A percentile compares a stretch with the other conserved stretches of the same genome.
Evolutionary conservation across 2,888 invertebrate species (phyloP).

Genomic region (Lymantria dispar): DNA sequence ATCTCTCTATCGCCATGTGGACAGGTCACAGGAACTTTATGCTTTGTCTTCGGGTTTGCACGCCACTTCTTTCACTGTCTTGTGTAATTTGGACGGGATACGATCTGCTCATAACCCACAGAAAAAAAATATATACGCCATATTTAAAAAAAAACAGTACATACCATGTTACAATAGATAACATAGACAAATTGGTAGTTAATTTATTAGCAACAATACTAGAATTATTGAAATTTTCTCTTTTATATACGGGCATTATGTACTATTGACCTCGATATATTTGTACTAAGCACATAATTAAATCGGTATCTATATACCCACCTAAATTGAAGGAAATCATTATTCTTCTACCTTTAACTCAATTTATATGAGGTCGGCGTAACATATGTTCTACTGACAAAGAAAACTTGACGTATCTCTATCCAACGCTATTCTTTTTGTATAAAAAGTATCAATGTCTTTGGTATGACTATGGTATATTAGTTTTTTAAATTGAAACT

Average conservation of each 20-base stretch:
- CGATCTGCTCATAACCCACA: no score
- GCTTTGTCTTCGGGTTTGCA: no score
- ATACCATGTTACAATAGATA: constrained; percentile 1
- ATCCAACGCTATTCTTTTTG: not conserved
- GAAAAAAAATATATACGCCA: no score
- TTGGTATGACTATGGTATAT: no score
- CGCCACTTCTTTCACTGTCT: no score
- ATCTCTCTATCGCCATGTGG: no score
- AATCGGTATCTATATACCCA: not conserved
- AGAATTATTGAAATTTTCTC: constrained; percentile 10
- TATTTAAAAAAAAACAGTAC: not conserved
- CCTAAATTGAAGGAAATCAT: not conserved
- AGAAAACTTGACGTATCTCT: not conserved
- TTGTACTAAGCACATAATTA: not conserved
- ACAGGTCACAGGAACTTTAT: no score
- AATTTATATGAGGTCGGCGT: not conserved
- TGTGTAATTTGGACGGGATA: no score
- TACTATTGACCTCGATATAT: not conserved
- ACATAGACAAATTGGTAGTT: constrained; percentile 1
- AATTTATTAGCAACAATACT: not conserved
- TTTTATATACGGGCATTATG: constrained; percentile 8
- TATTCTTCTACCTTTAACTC: not conserved
- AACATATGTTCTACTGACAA: not conserved
- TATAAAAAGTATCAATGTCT: no score
- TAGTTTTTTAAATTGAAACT: no score